phyloP scores from a whole-genome alignment of 2,113 vertebrate species.

The Rhynchopsitta pachyrhyncha region DNA sequence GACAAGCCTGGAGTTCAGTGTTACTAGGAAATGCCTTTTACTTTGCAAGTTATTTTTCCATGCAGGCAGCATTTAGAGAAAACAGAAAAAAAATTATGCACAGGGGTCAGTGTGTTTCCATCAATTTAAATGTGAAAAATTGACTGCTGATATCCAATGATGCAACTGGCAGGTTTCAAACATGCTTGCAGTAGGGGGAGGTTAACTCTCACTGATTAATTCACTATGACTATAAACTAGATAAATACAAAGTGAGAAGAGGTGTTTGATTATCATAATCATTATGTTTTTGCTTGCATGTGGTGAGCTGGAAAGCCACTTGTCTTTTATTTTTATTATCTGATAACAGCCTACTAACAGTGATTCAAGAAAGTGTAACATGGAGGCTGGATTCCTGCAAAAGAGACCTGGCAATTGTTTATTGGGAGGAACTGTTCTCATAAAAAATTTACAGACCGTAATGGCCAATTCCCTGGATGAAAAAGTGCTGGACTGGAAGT shows the following conservation, averaged over 20 bases:
- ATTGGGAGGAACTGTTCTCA: not conserved
- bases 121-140: not conserved
- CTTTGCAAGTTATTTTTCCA: not conserved
- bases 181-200: not conserved
- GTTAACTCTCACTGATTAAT: not conserved
- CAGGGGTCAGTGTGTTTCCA: not conserved
- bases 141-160: not conserved
- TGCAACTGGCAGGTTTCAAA: not conserved
- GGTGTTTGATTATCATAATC: not conserved
- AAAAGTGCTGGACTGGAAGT: not conserved
- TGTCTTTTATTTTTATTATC: not conserved
- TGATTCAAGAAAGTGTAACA: fast-evolving
- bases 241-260: not conserved
- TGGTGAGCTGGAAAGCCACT: not conserved
- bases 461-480: not conserved
- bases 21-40: not conserved
- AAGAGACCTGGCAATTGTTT: not conserved
- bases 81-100: not conserved
- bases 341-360: not conserved
- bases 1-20: not conserved
- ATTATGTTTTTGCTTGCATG: not conserved
- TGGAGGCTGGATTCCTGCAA: not conserved
- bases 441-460: not conserved
- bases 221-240: not conserved
- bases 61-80: not conserved